phyloP scores from a whole-genome alignment of 2,113 vertebrate species.

The Pao palembangensis region DNA sequence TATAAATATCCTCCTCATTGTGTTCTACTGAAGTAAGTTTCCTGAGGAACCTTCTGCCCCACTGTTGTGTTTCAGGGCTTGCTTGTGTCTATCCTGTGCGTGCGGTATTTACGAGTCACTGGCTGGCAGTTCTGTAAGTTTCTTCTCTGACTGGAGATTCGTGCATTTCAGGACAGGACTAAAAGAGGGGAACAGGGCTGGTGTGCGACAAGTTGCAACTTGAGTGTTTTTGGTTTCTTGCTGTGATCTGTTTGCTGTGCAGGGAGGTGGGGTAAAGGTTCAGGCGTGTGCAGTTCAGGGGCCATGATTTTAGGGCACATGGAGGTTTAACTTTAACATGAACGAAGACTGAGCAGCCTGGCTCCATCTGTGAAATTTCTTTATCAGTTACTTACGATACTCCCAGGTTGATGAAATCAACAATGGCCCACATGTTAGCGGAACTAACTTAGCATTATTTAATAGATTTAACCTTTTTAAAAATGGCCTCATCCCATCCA shows the following conservation, averaged over 20 bases:
- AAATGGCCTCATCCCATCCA: background rate
- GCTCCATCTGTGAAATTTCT: background rate
- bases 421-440: background rate
- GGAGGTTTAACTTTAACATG: too few species aligned
- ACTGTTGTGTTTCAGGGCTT: background rate
- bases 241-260: background rate
- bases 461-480: background rate
- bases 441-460: too few species aligned
- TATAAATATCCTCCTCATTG: background rate
- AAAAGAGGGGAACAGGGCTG: conserved; percentile 7
- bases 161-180: conserved; percentile 28
- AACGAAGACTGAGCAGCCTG: too few species aligned
- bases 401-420: background rate
- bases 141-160: conserved; percentile 46
- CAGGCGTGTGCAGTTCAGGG: background rate
- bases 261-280: background rate
- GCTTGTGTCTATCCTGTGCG: conserved; percentile 1
- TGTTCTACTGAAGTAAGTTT: background rate
- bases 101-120: conserved; percentile 16
- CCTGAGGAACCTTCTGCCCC: background rate
- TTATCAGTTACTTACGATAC: background rate
- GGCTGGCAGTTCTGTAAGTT: conserved; percentile 50
- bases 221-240: conserved; percentile 22
- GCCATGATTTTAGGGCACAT: too few species aligned
- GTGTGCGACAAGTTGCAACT: conserved; percentile 47